Base-by-base conservation (phyloP, 2,888 invertebrate genomes). In the Girardia tigrina region DNA sequence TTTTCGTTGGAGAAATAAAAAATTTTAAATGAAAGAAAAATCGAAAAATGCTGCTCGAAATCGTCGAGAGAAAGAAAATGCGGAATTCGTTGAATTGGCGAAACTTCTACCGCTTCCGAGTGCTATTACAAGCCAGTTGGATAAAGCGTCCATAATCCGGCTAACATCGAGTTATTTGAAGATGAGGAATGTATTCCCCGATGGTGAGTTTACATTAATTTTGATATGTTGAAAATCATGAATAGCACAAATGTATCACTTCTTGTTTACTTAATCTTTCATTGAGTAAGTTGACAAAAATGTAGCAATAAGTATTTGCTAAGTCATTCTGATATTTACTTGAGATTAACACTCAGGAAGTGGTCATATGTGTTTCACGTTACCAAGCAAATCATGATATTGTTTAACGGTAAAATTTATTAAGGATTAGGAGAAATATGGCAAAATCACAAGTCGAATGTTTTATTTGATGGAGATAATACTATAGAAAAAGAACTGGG, bases 41-140 rank as follows among this genome's bases (percentile, higher is more conserved):
- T 94, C 94, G 82, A 95, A 95, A 86, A 94, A 94, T 86, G 94
- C 95, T 70, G 95, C 95, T 77, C 88, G 94, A 79, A 91, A 90
- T 79, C 87, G 95, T 80, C 88, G 95, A 79, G 94, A 94, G 87
- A 95, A 91, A 84, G 95, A 97, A 86, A 97, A 95, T 87, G 90
- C 92, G 0, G 94, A 95, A 86, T 95, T 94, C 85, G 87, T 91
- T 79, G 94, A 94, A 86, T 87, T 97, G 83, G 94, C 91, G 71
- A 93, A 93, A 85, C 87, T 95, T 79, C 87, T 97, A 79, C 95
- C 95, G 0, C 87, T 97, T 71, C 95, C 95, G 4, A 88, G 90
- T 71, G 92, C 94, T 78, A 94, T 94, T 82, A 95, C 95, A 4
- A 90, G 90, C 78, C 95, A 95, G 86, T 87, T 97, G 85, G 95